Conservation (phyloP, 2,797 vertebrate genomes). For the Hoplostethus mediterraneus region DNA sequence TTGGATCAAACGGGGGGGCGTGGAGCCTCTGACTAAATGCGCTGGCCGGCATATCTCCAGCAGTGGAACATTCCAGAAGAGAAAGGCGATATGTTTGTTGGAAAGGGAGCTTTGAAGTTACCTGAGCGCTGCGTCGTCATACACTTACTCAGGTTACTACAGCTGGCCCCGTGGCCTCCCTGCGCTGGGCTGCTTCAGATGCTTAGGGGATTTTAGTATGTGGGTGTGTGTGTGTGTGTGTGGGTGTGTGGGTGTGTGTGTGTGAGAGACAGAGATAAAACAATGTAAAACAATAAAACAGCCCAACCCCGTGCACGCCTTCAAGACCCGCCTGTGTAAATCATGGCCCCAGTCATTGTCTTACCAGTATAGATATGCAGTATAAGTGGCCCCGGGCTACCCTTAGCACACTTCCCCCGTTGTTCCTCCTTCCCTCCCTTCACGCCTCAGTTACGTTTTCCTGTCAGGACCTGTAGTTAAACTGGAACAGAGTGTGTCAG, state of each 20-base stretch:
- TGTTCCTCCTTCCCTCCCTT: constrained; percentile 1
- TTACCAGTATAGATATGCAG: constrained; percentile 42
- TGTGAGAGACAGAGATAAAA: background rate
- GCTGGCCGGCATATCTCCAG: constrained; percentile 24
- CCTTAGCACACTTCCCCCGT: constrained; percentile 37
- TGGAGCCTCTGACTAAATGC: constrained; percentile 20
- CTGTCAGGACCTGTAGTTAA: constrained; percentile 56
- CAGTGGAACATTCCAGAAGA: constrained; percentile 54
- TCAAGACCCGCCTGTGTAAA: constrained; percentile 66
- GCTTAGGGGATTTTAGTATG: background rate
- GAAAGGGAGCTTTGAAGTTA: constrained; percentile 70
- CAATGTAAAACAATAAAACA: constrained; percentile 22
- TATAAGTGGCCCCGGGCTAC: constrained; percentile 63
- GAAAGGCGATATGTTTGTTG: constrained; percentile 61
- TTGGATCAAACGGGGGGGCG: constrained; percentile 31
- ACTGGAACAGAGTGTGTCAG: constrained; percentile 13
- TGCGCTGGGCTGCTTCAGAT: background rate
- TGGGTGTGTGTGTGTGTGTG: background rate
- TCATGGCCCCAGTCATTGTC: constrained; percentile 22
- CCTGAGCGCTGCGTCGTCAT: constrained; percentile 58
- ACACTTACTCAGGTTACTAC: constrained; percentile 60
- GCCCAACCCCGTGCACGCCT: no score
- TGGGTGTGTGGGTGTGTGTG: background rate
- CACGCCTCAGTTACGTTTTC: constrained; percentile 52
- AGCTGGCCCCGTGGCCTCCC: constrained; percentile 25